Evolutionary conservation across 2,888 invertebrate genomes (phyloP).

Genomic region (Diaphora mendica): DNA sequence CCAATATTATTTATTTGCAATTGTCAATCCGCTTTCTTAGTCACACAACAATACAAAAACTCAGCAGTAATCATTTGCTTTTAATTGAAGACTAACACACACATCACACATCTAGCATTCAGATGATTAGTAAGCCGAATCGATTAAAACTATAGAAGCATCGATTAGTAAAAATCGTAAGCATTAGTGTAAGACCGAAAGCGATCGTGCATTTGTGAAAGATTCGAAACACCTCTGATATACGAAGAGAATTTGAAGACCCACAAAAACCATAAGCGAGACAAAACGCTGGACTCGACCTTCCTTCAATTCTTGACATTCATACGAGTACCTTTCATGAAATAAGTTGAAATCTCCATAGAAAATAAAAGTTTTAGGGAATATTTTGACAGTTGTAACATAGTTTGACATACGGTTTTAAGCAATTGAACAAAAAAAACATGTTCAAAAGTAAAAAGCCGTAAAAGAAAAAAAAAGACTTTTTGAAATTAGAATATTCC

Average conservation of each 20-base stretch:
- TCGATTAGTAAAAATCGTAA: conserved; percentile 47
- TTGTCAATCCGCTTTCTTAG: conserved; percentile 11
- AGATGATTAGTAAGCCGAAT: conserved; percentile 57
- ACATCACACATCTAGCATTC: conserved; percentile 70
- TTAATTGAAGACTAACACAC: conserved; percentile 62
- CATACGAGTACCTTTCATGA: conserved; percentile 67
- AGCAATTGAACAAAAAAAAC: background rate
- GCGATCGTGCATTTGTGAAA: conserved; percentile 46
- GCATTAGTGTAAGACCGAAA: conserved; percentile 51
- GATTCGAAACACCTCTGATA: conserved; percentile 59
- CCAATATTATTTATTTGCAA: background rate
- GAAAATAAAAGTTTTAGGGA: conserved; percentile 27
- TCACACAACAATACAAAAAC: conserved; percentile 21
- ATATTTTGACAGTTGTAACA: conserved; percentile 1
- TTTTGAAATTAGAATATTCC: conserved; percentile 34
- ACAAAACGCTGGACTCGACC: conserved; percentile 75
- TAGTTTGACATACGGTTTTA: background rate
- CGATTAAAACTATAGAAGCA: conserved; percentile 44
- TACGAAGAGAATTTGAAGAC: conserved; percentile 64
- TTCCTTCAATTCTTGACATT: conserved; percentile 61
- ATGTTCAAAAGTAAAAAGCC: background rate
- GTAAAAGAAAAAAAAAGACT: background rate
- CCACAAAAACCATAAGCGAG: conserved; percentile 61
- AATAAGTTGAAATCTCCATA: conserved; percentile 19
- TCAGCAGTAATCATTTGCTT: conserved; percentile 48